Base-by-base conservation (phyloP, 2,888 invertebrate genomes). In the Acleris cristana region DNA sequence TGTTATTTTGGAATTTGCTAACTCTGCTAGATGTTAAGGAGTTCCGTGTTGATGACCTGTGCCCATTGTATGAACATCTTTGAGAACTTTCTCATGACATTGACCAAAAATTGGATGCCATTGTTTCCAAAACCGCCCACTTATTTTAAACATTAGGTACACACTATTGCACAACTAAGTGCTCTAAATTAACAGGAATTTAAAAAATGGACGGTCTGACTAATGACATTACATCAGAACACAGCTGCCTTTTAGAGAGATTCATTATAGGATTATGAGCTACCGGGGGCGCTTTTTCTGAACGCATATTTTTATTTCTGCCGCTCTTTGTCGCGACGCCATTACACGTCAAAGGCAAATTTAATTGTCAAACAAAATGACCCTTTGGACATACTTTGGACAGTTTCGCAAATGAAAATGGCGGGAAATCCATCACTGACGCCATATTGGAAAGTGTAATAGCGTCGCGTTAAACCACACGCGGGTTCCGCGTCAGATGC, bases 361-460 rank as follows among this genome's bases (percentile, higher is more conserved):
- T 60, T 19, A 60, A 60, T 60, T 55, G 40, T 48, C 44, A 1
- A 44, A 14, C 58, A 48, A 57, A 56, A 51, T 70, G 70, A 73
- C 72, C 74, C 70, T 68, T 69, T 63, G 68, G 30, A 30, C 30
- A 30, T 34, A 10, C 34, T 34, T 66, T 70, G 19, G 55, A 23
- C 48, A 40, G 40, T 26, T 58, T n/a, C 58, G 58, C 48, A 58
- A 70, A 73, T 76, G 79, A 81, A 84, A 84, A 84, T 82, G 70
- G 76, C 80, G 80, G 78, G 79, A 84, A 85, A 83, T n/a, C n/a
- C n/a, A n/a, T 79, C 72, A 68, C 66, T 71, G 73, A 64, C 76
- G 73, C 73, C 48, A 48, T 70, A 77, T 81, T 85, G 79, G 85
- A 88, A 87, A 89, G 87, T 81, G 81, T 74, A 73, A 80, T 79